Evolutionary conservation across 2,113 vertebrate genomes (phyloP), one percentile per base, ranked within the genome.

Genomic region (Beaufortia kweichowensis): DNA sequence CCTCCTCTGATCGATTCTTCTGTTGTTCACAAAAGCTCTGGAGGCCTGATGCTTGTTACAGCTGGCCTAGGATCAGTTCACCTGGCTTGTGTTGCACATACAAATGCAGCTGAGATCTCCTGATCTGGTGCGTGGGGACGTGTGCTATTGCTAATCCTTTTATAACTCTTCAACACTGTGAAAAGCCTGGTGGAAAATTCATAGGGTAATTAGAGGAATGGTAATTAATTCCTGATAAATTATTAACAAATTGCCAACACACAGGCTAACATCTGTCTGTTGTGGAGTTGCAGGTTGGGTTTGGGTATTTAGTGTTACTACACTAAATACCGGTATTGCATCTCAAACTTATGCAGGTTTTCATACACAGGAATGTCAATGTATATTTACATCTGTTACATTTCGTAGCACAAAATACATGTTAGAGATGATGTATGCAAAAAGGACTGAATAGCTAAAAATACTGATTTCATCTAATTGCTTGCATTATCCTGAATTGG

Each of bases 191-290:
- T 63, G 50, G 73, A 80, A 80, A 76, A 76, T 80, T 80, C n/a
- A 80, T 50, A 57, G 57, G 24, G 73, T 80, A 71, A 80, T 80
- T 76, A 76, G 43, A 63, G 48, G 65, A 68, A 69, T 76, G 28
- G 59, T 71, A 76, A 80, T 76, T 80, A 80, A 80, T 80, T 76
- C 50, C 57, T 67, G 29, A 80, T 80, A 63, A 80, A 76, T 76
- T 70, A 80, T 80, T 76, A 76, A 80, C 65, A 70, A 80, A 76
- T 80, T 80, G 73, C 72, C 2, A 5, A 64, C 64, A 75, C 66
- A 64, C 75, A 43, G 56, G 66, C 33, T 43, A 56, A 64, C 56
- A 53, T 67, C 56, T 71, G 79, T 76, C 56, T 71, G 74, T 75
- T 41, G 71, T 50, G 35, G 9, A 26, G n/a, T 21, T 56, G 23